A percentile compares a stretch with the other conserved stretches of the same genome.
These are phyloP conservation scores for Tipula lateralis DNA, from an alignment of 2,888 invertebrate genomes.

Conservation along the genomic window DNA sequence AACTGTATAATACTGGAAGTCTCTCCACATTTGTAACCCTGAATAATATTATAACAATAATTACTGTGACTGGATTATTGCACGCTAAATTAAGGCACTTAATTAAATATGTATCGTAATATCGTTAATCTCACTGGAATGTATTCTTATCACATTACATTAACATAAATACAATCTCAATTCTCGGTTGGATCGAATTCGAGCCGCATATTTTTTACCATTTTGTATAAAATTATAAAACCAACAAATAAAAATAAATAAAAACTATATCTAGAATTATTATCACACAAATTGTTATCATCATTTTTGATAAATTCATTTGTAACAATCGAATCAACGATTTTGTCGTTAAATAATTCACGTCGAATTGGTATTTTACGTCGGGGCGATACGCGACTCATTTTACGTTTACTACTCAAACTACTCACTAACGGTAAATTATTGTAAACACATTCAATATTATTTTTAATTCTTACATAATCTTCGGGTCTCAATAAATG, in stretches of 20 bases:
- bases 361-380: background rate
- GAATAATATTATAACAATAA: background rate
- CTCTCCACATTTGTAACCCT: background rate
- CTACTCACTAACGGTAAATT: conserved; percentile 7
- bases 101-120: background rate
- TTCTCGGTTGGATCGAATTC: background rate
- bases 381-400: background rate
- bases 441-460: conserved; percentile 27
- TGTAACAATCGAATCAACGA: background rate
- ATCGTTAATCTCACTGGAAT: background rate
- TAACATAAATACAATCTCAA: background rate
- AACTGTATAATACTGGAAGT: background rate
- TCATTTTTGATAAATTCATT: background rate
- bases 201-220: background rate
- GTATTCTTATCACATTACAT: background rate
- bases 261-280: conserved; percentile 4
- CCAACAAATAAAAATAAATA: conserved; percentile 29
- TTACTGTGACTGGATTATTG: background rate
- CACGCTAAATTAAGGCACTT: background rate
- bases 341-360: background rate
- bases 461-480: conserved; percentile 44
- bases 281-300: background rate
- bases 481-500: conserved; percentile 49
- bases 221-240: conserved; percentile 27
- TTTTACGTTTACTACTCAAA: background rate